Evolutionary conservation across 2,113 vertebrate genomes (phyloP).

Genomic region (Paramormyrops kingsleyae): DNA sequence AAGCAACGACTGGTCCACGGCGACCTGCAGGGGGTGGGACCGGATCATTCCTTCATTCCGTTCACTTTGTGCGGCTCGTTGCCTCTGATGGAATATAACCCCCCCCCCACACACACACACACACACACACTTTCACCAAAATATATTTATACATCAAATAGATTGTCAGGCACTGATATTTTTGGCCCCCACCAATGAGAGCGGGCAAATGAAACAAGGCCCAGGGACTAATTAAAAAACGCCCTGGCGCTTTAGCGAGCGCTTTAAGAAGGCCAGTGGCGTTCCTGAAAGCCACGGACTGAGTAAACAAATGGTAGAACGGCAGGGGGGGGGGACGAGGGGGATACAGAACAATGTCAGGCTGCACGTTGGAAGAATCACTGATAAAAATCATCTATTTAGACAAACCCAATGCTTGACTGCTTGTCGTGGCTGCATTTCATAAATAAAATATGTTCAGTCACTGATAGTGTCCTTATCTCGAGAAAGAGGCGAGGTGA

Average conservation of each 20-base stretch:
- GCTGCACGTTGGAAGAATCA: constrained; percentile 70
- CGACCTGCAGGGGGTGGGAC: constrained; percentile 47
- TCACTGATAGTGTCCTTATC: constrained; percentile 94
- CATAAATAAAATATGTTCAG: constrained; percentile 98
- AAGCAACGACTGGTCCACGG: constrained; percentile 61
- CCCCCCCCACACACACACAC: background rate
- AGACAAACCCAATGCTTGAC: constrained; percentile 94
- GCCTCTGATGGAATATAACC: constrained; percentile 54
- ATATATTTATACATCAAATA: constrained; percentile 40
- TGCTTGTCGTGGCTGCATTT: constrained; percentile 88
- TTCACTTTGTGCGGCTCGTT: constrained; percentile 44
- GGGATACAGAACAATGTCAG: constrained; percentile 63
- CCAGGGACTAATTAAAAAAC: constrained; percentile 55
- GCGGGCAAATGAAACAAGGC: background rate
- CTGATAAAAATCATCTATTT: constrained; percentile 92
- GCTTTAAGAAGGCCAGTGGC: constrained; percentile 37
- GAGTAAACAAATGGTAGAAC: constrained; percentile 33
- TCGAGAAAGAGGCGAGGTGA: constrained; percentile 80
- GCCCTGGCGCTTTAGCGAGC: constrained; percentile 38
- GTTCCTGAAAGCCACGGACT: constrained; percentile 47
- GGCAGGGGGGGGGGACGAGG: background rate
- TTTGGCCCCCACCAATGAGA: constrained; percentile 1
- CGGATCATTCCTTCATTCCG: constrained; percentile 51
- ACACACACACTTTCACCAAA: constrained; percentile 38
- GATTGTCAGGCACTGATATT: constrained; percentile 28